These are phyloP conservation scores for Varanus salvator DNA, from an alignment of 2,113 vertebrate species.

Conservation along the genomic window DNA sequence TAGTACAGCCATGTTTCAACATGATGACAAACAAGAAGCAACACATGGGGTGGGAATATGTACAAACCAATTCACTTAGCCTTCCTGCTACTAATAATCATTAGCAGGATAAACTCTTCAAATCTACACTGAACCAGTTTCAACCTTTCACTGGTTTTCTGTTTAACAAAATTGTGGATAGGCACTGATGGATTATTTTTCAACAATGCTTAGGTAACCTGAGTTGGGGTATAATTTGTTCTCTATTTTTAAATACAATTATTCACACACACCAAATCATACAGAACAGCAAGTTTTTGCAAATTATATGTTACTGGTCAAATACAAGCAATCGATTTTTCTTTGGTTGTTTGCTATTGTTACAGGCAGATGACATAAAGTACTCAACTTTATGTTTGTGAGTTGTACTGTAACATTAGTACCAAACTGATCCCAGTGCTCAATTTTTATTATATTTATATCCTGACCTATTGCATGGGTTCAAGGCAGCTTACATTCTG, in stretches of 20 bases:
- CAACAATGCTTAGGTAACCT: neutral
- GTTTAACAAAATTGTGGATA: neutral
- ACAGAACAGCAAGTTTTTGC: neutral
- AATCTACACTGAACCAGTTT: neutral
- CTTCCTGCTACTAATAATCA: neutral
- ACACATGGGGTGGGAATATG: too few species aligned
- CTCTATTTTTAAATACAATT: neutral
- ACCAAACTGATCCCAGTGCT: neutral
- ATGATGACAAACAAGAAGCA: too few species aligned
- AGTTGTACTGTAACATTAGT: neutral
- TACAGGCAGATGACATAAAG: neutral
- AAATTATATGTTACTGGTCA: neutral
- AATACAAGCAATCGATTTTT: neutral
- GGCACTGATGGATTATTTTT: neutral
- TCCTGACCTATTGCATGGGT: neutral
- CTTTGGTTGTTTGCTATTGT: neutral
- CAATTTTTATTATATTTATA: neutral
- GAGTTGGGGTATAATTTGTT: neutral
- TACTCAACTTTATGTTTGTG: neutral
- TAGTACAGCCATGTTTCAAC: too few species aligned
- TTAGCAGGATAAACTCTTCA: neutral
- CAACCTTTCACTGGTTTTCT: neutral
- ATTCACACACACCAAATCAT: neutral
- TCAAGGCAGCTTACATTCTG: neutral
- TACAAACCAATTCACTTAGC: too few species aligned